Base-by-base conservation (phyloP, 2,113 vertebrate species). In the Periophthalmus modestus region DNA sequence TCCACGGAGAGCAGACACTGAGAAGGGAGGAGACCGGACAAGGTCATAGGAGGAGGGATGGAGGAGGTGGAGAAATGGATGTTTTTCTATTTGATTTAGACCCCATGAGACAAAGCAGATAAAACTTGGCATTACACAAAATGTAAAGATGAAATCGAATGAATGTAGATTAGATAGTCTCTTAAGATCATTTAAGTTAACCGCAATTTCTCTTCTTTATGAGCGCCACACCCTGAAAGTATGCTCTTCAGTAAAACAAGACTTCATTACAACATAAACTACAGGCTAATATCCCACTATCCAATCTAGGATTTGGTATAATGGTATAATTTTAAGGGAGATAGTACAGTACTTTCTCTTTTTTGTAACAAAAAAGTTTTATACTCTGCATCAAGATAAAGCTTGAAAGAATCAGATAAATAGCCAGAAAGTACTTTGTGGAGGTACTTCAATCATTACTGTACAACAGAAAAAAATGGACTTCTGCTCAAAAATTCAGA, bases 21-120 rank as follows among this genome's bases (percentile, higher is more conserved):
- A 81, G 73, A 65, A 81, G 66, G 71, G 80, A 74, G 79, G 82
- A 79, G 81, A 77, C 71, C 77, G 71, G 68, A 78, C 69, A 78
- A 85, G 81, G 46, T 71, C 72, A 74, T 68, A 76, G 72, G 66
- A 65, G 68, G 68, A 66, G n/a, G 69, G 55, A 55, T 55, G 52
- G 33, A 73, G 71, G 69, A 84, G 83, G 75, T 75, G 77, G 83
- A 81, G 79, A 88, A 90, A 89, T 84, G 80, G 79, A 87, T 89
- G 88, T 89, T 91, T 90, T 82, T 78, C 52, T 88, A 88, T 90
- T 89, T 88, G 84, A 89, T 92, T 89, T 91, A 87, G 89, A 84
- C 78, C 84, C 86, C 83, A 81, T 75, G 72, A 88, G 87, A 78
- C 79, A 86, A 78, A 91, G 87, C 85, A 81, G 86, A 90, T 78